Base-by-base conservation (phyloP, 2,888 invertebrate species). In the Tipula confusa region DNA sequence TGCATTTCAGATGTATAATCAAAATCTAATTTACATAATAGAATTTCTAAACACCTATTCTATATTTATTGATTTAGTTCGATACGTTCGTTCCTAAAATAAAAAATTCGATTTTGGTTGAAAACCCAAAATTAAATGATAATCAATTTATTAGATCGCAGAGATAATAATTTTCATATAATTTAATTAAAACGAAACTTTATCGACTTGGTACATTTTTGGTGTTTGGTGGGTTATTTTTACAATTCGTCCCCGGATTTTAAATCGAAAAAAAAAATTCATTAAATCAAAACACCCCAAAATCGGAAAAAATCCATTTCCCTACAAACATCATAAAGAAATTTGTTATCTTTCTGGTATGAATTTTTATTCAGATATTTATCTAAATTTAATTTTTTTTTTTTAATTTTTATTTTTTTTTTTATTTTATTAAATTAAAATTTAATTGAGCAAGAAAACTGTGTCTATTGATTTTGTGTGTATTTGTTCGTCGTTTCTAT, bases 341-440 rank as follows among this genome's bases (percentile, higher is more conserved):
- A 64, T 64, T 64, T 64, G 64, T 64, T 64, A 64, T 64, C 64
- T 64, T 24, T 24, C 18, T 24, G 64, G 64, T 64, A 24, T 24
- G 64, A 64, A 24, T 64, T 24, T 64, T 64, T 64, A 64, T 7
- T 24, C 64, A 24, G 64, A 64, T 64, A 64, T 64, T 64, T 64
- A 64, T 64, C 64, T 64, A 9, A 11, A 64, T 64, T 24, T 24
- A 43, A 9, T n/a, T n/a, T 43, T 64, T 64, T 24, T 48, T 18
- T 48, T 48, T 64, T 7, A 9, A 9, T 64, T 64, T 24, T 24
- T 43, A 43, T 15, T 15, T 15, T 43, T 43, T 43, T 43, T 43
- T 43, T 43, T 43, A 43, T 64, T 64, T 64, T 64, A 64, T 64
- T 64, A 64, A 64, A 64, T 64, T 64, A 64, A 64, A 64, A 64